Conservation (phyloP, 2,113 vertebrate genomes). For the Smithornis capensis region DNA sequence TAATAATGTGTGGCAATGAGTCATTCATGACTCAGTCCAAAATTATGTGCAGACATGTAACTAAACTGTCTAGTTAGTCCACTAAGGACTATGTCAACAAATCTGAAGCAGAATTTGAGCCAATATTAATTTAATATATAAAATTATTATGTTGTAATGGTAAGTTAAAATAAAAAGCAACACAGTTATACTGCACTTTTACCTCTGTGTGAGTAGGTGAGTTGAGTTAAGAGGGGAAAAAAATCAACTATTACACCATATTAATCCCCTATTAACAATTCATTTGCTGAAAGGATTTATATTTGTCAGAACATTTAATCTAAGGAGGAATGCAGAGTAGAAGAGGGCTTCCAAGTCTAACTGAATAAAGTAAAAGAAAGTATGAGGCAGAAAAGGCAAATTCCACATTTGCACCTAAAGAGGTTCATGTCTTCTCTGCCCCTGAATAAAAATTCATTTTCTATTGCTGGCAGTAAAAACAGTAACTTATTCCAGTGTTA, state of each 20-base stretch:
- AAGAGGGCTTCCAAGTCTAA: not conserved
- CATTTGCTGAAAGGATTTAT: not conserved
- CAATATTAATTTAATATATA: not conserved
- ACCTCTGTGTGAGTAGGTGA: not conserved
- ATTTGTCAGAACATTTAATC: not conserved
- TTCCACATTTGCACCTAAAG: not conserved
- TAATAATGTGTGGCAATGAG: not conserved
- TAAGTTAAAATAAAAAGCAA: not conserved
- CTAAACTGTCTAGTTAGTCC: not conserved
- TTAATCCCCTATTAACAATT: not conserved
- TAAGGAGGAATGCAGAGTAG: not conserved
- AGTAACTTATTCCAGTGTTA: not conserved
- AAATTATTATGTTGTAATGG: not conserved
- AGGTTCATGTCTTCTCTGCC: not conserved
- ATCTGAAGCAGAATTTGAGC: not conserved
- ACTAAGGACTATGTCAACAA: not conserved
- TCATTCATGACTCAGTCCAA: not conserved
- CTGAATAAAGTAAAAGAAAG: not conserved
- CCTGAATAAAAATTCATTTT: not conserved
- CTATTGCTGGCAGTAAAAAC: not conserved
- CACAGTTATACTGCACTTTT: not conserved
- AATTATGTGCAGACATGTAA: not conserved
- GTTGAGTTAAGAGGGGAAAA: not conserved
- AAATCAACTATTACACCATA: rapidly evolving
- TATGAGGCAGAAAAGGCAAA: not conserved